Evolutionary conservation across 1,140 invertebrate genomes (phyloP).

Genomic region (Nasonia longicornis): DNA sequence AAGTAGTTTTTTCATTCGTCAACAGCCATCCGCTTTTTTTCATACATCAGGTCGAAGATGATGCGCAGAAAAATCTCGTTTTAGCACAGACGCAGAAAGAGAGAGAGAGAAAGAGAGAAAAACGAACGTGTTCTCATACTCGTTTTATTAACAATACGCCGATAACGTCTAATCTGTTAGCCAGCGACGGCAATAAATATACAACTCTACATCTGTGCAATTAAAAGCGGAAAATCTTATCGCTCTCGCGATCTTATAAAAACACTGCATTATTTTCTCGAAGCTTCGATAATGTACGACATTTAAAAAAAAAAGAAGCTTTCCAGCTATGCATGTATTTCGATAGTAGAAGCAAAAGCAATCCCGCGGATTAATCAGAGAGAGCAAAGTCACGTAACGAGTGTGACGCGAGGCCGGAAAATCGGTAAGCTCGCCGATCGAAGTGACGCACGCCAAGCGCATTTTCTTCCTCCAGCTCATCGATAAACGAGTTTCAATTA

Average conservation of each 20-base stretch:
- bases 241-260: no score
- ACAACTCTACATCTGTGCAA: background rate
- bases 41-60: background rate
- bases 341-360: no score
- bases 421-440: background rate
- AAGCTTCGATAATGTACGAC: no score
- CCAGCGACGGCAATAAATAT: background rate
- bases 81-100: background rate
- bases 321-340: no score
- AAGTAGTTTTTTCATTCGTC: no score
- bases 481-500: constrained; percentile 18
- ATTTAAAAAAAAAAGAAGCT: no score
- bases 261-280: no score
- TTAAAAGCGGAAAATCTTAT: background rate
- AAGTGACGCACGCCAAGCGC: background rate
- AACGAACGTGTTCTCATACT: background rate
- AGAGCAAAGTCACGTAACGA: background rate
- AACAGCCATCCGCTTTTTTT: no score
- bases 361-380: background rate
- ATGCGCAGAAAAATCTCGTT: background rate
- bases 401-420: background rate
- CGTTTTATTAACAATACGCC: background rate
- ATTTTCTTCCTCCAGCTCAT: constrained; percentile 10
- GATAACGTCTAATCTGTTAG: background rate
- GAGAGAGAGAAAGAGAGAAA: background rate